Evolutionary conservation across 2,113 vertebrate species (phyloP), one percentile per base, ranked within the genome.

Genomic region (Nothoprocta pentlandii): DNA sequence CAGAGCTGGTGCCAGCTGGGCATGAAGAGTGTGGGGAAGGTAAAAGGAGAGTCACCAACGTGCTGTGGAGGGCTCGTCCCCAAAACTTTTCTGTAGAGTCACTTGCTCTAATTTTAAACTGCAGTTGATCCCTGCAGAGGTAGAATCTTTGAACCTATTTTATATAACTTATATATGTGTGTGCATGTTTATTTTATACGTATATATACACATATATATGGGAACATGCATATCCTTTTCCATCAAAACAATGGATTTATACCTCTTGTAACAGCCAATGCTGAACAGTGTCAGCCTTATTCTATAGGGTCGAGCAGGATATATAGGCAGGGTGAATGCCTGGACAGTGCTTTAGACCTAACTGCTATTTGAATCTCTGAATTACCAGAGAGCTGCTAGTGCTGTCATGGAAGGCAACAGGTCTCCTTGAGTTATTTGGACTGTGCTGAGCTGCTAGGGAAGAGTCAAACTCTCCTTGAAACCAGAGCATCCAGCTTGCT

Each of bases 401-500:
- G 67, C 67, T 83, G 11, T 47, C 64, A 16, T 9, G 12, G 70
- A 85, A 81, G 8, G 62, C 66, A 94, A 94, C 85, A 95, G 49
- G 67, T 94, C 62, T 90, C 26, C 77, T 66, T 36, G 17, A 90
- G 49, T 71, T 79, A 79, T 64, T 79, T 86, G 59, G 19, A 19
- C 74, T 58, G 51, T 56, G 42, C 26, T 84, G 86, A 81, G 62
- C 69, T 90, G 69, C 64, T 76, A 56, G 59, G 67, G 92, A 68
- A 90, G 68, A 26, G 16, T 78, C 41, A 94, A 87, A 92, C 85
- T 85, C 88, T 94, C 85, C 51, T 77, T 94, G 91, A 91, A 94
- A 91, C 61, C 34, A 26, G 84, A 95, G 86, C 28, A 79, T 62
- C 41, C 69, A 94, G 74, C 69, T 34, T 61, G 93, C 82, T 32